phyloP scores from a whole-genome alignment of 2,113 vertebrate species.

The Ophthalmolycus amberensis region DNA sequence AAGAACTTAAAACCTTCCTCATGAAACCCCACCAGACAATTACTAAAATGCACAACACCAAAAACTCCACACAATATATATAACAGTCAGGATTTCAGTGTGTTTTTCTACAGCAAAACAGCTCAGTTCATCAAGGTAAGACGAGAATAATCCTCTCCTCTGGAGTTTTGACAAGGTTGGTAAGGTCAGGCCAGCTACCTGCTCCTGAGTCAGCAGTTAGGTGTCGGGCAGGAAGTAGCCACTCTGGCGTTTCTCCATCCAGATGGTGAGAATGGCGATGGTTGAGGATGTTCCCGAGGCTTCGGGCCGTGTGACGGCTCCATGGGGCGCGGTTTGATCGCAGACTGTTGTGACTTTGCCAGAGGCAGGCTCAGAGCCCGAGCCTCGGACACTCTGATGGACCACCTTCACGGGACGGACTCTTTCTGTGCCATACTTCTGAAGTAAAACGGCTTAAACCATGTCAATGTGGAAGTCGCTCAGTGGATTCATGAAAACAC shows the following conservation, averaged over 20 bases:
- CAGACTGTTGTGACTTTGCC: background rate
- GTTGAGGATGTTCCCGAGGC: background rate
- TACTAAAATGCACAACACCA: background rate
- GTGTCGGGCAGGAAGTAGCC: conserved; percentile 16
- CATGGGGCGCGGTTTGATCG: background rate
- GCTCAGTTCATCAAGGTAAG: background rate
- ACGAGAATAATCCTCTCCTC: background rate
- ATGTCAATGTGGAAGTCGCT: background rate
- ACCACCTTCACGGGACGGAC: background rate
- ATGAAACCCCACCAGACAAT: background rate
- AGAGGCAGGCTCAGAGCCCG: background rate
- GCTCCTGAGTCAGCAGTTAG: background rate
- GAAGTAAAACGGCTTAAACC: background rate
- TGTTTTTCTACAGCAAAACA: background rate
- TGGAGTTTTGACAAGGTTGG: background rate
- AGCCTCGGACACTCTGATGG: background rate
- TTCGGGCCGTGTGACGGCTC: background rate
- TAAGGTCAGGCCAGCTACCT: background rate
- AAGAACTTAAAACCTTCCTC: background rate
- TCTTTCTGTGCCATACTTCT: background rate
- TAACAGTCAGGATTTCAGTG: background rate
- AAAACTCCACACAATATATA: background rate
- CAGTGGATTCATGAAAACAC: background rate
- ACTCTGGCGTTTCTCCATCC: background rate
- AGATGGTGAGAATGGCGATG: background rate